These are phyloP conservation scores for Coracias cyanogaster DNA, from an alignment of 2,797 vertebrate species.

Conservation along the genomic window DNA sequence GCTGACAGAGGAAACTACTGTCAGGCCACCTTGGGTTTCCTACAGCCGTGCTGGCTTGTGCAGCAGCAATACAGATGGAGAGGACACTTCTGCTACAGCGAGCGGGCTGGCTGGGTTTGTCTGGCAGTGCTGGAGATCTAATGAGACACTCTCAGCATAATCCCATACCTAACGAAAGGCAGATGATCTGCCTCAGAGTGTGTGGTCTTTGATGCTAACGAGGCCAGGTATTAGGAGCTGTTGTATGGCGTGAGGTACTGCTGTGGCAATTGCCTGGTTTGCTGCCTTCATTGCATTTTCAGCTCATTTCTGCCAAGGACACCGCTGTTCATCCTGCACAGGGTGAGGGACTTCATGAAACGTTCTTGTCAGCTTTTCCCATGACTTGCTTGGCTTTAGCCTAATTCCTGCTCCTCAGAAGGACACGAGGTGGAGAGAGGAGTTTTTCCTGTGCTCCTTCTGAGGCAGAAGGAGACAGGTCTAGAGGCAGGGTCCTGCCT, in stretches of 20 bases:
- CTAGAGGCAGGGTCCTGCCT: background rate
- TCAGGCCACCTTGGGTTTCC: slow-evolving; percentile 16
- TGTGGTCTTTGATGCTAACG: background rate
- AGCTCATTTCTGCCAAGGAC: background rate
- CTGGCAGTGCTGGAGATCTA: background rate
- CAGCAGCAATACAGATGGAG: background rate
- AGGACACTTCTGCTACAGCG: too few relatives aligned
- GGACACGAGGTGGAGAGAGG: rapidly evolving
- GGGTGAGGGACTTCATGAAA: background rate
- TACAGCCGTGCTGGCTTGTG: rapidly evolving
- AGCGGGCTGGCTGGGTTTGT: background rate
- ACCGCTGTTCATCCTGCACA: rapidly evolving
- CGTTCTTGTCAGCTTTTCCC: background rate
- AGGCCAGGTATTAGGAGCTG: background rate
- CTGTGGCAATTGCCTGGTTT: background rate
- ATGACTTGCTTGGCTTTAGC: background rate
- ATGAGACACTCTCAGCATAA: background rate
- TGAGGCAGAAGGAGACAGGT: background rate
- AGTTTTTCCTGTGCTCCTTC: background rate
- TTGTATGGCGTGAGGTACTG: rapidly evolving
- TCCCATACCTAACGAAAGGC: background rate
- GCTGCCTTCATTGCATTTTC: background rate
- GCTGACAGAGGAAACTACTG: background rate
- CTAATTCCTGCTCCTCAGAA: background rate
- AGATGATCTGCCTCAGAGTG: background rate